Evolutionary conservation across 1,140 invertebrate genomes (phyloP), one percentile per base, ranked within the genome.

Genomic region (Drosophila ohnishii): DNA sequence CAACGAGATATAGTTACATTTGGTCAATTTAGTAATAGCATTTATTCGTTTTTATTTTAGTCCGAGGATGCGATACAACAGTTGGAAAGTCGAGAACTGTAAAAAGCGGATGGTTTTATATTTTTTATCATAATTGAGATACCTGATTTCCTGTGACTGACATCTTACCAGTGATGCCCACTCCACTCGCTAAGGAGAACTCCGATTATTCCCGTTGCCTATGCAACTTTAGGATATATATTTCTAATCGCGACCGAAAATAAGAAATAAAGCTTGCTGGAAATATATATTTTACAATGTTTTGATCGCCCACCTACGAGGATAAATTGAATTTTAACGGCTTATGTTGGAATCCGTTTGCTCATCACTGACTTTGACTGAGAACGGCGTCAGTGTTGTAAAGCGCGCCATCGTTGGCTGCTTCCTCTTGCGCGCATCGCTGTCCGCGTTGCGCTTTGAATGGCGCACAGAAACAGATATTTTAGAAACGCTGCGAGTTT

Each of bases 1-100:
- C 94, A 93, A 7, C 8, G 25, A 48, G 14, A 30, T 2, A 16
- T 25, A 34, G 5, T 5, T 5, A 7, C 32, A 6, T 34, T 10
- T 16, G 13, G 13, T 47, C 25, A 8, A 4, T 19, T 11, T 42
- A 16, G 9, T 32, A 22, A 2, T 14, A 39, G 39, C n/a, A 19
- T 44, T 22, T 63, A 5, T 34, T 42, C 10, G 44, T 48, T 22
- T 48, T 35, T 35, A 5, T 32, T 55, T 13, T 25, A 88, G 84
- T 63, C 64, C 28, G 45, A 59, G 0, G 62, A 77, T 7, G 73
- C 73, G 11, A 34, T 69, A 7, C 19, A 5, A 13, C 35, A 53
- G 4, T 40, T 76, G 42, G 28, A 65, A 22, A 42, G 9, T 10
- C 47, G 62, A 19, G 83, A 86, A 4, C 78, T 78, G 6, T 87